These are phyloP conservation scores for Kradibia gibbosae DNA, from an alignment of 1,140 invertebrate genomes.

Conservation along the genomic window DNA sequence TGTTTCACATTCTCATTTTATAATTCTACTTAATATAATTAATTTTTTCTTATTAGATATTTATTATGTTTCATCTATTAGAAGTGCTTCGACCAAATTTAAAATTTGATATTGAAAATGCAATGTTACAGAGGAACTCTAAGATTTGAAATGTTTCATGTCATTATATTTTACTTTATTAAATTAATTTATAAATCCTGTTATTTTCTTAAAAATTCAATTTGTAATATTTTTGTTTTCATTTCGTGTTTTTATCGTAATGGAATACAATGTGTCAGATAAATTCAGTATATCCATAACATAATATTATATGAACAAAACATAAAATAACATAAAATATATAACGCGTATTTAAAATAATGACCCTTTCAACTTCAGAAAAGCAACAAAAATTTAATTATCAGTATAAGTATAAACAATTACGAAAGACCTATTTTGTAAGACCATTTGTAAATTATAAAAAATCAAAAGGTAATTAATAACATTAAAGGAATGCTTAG, in stretches of 20 bases:
- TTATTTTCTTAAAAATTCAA: no score
- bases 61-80: background rate
- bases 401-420: background rate
- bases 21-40: background rate
- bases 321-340: background rate
- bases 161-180: background rate
- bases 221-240: background rate
- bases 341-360: background rate
- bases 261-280: background rate
- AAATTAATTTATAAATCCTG: background rate
- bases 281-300: background rate
- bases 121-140: background rate
- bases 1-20: background rate
- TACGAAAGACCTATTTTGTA: background rate
- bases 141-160: background rate
- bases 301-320: background rate
- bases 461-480: no score
- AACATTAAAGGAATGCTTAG: background rate
- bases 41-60: background rate
- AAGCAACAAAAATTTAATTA: background rate
- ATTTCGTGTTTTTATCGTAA: background rate
- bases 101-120: background rate
- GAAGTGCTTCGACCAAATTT: background rate
- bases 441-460: no score
- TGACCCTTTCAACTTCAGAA: background rate